A percentile compares a stretch with the other conserved stretches of the same genome.
phyloP scores from a whole-genome alignment of 2,113 vertebrate species.

The Piprites chloris region DNA sequence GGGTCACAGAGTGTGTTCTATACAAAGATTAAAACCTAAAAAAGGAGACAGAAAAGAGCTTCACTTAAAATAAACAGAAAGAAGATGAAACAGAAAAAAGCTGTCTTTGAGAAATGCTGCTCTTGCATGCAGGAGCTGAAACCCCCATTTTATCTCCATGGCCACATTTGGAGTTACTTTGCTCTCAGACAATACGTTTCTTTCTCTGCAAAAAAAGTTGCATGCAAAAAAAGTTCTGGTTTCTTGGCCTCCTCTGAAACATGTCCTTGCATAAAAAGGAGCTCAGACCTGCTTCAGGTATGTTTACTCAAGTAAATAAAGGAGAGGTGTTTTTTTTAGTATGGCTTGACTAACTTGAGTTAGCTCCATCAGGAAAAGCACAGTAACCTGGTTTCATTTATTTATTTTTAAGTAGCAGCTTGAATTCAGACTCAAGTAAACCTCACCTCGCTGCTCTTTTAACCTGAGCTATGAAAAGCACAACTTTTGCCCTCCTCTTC shows the following conservation, averaged over 20 bases:
- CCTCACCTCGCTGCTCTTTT: not conserved
- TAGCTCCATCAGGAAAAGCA: not conserved
- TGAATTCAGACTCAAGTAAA: not conserved
- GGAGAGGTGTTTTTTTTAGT: not conserved
- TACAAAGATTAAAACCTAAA: slow-evolving; percentile 75
- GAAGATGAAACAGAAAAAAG: not conserved
- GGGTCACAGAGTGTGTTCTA: slow-evolving; percentile 74
- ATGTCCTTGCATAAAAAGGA: not conserved
- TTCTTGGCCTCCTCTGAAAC: not conserved
- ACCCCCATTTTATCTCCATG: not conserved
- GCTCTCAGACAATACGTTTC: not conserved
- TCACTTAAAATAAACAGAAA: slow-evolving; percentile 26
- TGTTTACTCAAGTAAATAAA: not conserved
- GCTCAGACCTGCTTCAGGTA: not conserved
- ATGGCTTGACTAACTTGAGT: not conserved
- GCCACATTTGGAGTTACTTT: slow-evolving; percentile 3
- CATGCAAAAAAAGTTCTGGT: not conserved
- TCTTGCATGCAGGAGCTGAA: not conserved
- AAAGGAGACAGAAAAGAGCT: slow-evolving; percentile 33
- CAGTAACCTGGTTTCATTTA: not conserved
- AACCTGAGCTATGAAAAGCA: not conserved
- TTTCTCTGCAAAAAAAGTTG: not conserved
- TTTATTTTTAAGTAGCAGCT: not conserved
- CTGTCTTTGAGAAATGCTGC: not conserved
- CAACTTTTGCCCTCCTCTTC: not conserved